Conservation (phyloP, 2,888 invertebrate species). For the Dolichomitus sp. region DNA sequence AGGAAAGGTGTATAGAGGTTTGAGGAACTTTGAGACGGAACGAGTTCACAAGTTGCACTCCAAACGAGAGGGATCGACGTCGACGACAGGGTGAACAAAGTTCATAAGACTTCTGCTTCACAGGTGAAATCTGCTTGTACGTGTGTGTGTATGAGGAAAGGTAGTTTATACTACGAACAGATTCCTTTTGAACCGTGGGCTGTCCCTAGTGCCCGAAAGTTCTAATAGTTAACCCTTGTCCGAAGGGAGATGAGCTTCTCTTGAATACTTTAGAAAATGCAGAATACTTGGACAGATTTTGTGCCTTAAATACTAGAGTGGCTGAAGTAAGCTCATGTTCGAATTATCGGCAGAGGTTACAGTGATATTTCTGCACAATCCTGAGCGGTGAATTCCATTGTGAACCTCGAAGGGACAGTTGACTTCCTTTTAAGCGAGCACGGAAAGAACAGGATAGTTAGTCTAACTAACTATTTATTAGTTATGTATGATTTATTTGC, state of each 20-base stretch:
- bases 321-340: neutral
- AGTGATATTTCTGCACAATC: neutral
- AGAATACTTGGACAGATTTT: neutral
- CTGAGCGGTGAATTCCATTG: neutral
- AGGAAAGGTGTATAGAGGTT: conserved; percentile 3
- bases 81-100: conserved; percentile 29
- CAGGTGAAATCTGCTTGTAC: conserved; percentile 16
- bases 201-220: conserved; percentile 18
- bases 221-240: conserved; percentile 37
- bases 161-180: conserved; percentile 1
- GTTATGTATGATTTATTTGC: no score
- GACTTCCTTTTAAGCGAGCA: neutral
- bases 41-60: conserved; percentile 42
- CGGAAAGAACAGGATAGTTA: no score
- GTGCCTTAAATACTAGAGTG: neutral
- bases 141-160: neutral
- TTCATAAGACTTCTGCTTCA: conserved; percentile 34
- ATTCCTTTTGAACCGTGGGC: conserved; percentile 24
- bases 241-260: conserved; percentile 7
- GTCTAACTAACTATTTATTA: no score
- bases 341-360: neutral
- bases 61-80: conserved; percentile 38
- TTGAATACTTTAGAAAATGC: neutral
- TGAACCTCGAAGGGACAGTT: neutral
- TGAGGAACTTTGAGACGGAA: neutral